phyloP scores from a whole-genome alignment of 2,888 invertebrate species.

The Drosophila macrothrix region DNA sequence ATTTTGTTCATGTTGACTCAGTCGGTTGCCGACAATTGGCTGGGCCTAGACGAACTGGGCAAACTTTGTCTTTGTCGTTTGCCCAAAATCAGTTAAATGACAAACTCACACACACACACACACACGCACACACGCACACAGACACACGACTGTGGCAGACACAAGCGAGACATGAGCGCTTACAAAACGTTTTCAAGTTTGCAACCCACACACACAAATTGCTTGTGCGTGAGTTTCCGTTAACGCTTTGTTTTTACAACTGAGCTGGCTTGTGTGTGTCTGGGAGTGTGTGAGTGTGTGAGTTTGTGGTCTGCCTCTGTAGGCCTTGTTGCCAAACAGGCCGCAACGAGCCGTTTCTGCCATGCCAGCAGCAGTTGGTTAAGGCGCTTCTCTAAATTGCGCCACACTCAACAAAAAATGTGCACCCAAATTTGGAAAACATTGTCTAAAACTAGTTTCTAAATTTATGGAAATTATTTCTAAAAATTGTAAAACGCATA shows the following conservation, averaged over 20 bases:
- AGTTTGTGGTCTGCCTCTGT: neutral
- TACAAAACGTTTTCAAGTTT: conserved; percentile 55
- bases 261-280: neutral
- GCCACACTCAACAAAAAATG: neutral
- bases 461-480: neutral
- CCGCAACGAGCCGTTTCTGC: conserved; percentile 48
- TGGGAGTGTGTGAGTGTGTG: no score
- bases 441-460: neutral
- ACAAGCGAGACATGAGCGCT: conserved; percentile 48
- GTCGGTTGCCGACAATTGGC: conserved; percentile 40
- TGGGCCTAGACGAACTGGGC: conserved; percentile 30
- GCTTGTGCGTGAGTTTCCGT: conserved; percentile 56
- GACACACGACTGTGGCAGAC: conserved; percentile 27
- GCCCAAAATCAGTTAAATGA: conserved; percentile 55
- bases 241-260: conserved; percentile 28
- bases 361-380: conserved; percentile 51
- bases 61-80: conserved; percentile 35
- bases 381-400: conserved; percentile 26
- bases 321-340: conserved; percentile 34
- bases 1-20: conserved; percentile 44
- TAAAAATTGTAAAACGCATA: neutral
- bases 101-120: conserved; percentile 22
- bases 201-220: conserved; percentile 36
- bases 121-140: neutral
- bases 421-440: neutral